These are phyloP conservation scores for Xiphophorus birchmanni DNA, from an alignment of 2,797 vertebrate genomes.

Conservation along the genomic window DNA sequence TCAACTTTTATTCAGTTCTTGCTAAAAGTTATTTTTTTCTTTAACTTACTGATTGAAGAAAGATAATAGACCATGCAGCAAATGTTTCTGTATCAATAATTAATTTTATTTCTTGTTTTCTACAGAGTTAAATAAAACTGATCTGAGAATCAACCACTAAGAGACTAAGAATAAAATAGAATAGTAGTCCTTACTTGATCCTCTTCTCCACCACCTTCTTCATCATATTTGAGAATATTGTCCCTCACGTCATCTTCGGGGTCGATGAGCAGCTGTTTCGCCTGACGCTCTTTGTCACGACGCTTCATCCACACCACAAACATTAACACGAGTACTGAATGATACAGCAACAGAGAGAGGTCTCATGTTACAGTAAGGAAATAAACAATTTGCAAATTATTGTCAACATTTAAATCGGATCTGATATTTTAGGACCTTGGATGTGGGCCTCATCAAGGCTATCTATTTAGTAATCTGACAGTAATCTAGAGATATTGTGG, in stretches of 20 bases:
- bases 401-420: conserved; percentile 62
- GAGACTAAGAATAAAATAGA: background rate
- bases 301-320: conserved; percentile 99
- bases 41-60: background rate
- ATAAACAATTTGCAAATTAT: conserved; percentile 55
- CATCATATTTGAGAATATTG: conserved; percentile 97
- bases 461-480: conserved; percentile 66
- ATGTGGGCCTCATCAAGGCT: conserved; percentile 48
- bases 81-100: background rate
- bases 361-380: conserved; percentile 12
- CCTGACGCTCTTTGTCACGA: conserved; percentile 94
- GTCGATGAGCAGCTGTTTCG: conserved; percentile 96
- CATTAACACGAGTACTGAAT: conserved; percentile 91
- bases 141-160: background rate
- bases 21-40: background rate
- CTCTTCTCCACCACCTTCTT: conserved; percentile 99
- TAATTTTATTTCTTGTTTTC: background rate
- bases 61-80: background rate
- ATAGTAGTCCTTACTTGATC: conserved; percentile 87
- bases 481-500: conserved; percentile 68
- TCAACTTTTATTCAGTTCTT: background rate
- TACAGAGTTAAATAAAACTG: background rate
- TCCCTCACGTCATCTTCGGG: conserved; percentile 96
- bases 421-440: conserved; percentile 54
- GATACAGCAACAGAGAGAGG: conserved; percentile 9